These are phyloP conservation scores for Neoseiulus cucumeris DNA, from an alignment of 1,140 invertebrate species.

Conservation along the genomic window DNA sequence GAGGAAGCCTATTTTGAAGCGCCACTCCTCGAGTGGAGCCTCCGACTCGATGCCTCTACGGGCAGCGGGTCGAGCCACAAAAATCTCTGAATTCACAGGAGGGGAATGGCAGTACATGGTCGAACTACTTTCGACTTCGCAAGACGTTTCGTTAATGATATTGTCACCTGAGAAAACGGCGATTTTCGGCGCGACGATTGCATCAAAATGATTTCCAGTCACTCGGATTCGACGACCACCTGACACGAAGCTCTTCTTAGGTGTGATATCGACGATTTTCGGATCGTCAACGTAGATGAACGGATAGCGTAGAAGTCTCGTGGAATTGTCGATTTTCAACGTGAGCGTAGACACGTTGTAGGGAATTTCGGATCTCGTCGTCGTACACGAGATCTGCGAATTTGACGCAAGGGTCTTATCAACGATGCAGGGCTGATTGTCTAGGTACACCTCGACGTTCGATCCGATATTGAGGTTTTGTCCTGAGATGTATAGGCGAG, in stretches of 20 bases:
- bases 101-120: slow-evolving; percentile 91
- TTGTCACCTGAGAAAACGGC: slow-evolving; percentile 46
- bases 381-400: slow-evolving; percentile 62
- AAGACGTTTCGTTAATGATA: slow-evolving; percentile 34
- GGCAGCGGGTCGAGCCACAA: slow-evolving; percentile 11
- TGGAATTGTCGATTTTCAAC: slow-evolving; percentile 61
- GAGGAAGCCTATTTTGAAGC: slow-evolving; percentile 53
- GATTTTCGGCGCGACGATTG: slow-evolving; percentile 74
- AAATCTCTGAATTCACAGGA: slow-evolving; percentile 39
- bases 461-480: slow-evolving; percentile 83
- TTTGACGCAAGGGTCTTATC: slow-evolving; percentile 52
- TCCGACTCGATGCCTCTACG: slow-evolving; percentile 26
- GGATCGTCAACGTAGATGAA: slow-evolving; percentile 81
- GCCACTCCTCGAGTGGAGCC: slow-evolving; percentile 28
- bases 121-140: slow-evolving; percentile 60
- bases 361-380: slow-evolving; percentile 40
- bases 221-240: slow-evolving; percentile 83
- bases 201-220: slow-evolving; percentile 71
- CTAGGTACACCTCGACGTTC: slow-evolving; percentile 60
- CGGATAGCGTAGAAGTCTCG: slow-evolving; percentile 43
- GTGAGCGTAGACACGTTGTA: slow-evolving; percentile 34
- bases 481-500: slow-evolving; percentile 68
- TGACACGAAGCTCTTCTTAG: slow-evolving; percentile 25
- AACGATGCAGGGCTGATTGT: slow-evolving; percentile 66
- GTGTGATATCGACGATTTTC: slow-evolving; percentile 38